Base-by-base conservation (phyloP, 2,888 invertebrate species). In the Lasioglossum morio region DNA sequence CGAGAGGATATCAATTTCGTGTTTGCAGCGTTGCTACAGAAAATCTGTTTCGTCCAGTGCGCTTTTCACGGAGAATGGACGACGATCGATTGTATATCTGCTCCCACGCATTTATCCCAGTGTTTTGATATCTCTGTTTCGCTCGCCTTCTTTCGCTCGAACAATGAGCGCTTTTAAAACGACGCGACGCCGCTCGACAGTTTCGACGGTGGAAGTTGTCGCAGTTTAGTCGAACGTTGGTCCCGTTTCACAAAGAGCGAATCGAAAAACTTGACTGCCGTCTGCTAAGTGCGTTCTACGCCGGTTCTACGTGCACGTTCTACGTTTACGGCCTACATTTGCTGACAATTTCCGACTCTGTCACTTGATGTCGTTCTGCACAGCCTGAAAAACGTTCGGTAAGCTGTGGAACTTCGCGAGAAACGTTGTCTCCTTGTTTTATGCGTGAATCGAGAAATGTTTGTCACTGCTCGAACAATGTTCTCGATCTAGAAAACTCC, bases 191-290 rank as follows among this genome's bases (percentile, higher is more conserved):
- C 16, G 2, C 37, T 23, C 46, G 27, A 27, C 72, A 53, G 75
- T 34, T 57, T 53, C 69, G 53, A 30, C 46, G 19, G 70, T 30
- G 76, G 34, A 77, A 48, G 46, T 60, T 66, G 76, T 82, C 66
- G 77, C 46, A 43, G 77, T 53, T 75, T 34, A 40, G 53, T 16
- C 48, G 75, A 76, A 34, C 60, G 76, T 66, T 53, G 69, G 48
- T 72, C 72, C 76, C 75, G 73, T 88, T 81, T 87, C 81, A 19
- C 70, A 57, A 73, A 70, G 46, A 40, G 82, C 76, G 82, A 88
- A 86, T 88, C 88, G 86, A 82, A 82, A 82, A 82, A 84, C 79
- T 86, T 81, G 46, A 66, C 80, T 78, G 82, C 69, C 76, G 70
- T 10, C n/a, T 34, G 73, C 75, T 53, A 79, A 86, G 74, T 77